These are phyloP conservation scores for Byasa hedistus DNA, from an alignment of 2,888 invertebrate genomes.

Conservation along the genomic window DNA sequence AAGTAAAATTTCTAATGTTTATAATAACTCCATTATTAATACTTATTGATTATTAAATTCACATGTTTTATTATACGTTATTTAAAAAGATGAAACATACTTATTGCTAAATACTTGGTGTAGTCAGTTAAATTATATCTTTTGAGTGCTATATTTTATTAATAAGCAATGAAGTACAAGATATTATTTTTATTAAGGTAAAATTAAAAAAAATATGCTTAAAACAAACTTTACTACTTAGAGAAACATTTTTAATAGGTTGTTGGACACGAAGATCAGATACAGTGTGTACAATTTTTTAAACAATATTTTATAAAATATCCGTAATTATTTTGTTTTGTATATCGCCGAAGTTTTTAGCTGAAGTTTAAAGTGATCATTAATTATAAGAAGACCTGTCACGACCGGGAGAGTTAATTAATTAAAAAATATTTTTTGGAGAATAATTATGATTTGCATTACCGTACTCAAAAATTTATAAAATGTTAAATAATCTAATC, in stretches of 20 bases:
- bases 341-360: background rate
- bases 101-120: no score
- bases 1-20: background rate
- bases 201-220: background rate
- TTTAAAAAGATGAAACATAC: no score
- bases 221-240: background rate
- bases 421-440: background rate
- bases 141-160: background rate
- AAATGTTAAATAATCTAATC: no score
- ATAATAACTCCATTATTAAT: background rate
- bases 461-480: no score
- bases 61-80: background rate
- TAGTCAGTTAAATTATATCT: no score
- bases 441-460: background rate
- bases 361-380: background rate
- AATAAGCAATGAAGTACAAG: background rate
- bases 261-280: background rate
- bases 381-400: background rate
- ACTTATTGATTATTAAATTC: background rate
- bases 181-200: background rate
- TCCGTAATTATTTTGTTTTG: background rate
- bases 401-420: background rate
- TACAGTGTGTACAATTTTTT: background rate
- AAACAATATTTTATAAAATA: background rate
- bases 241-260: background rate